Base-by-base conservation (phyloP, 2,113 vertebrate species). In the Sula dactylatra region DNA sequence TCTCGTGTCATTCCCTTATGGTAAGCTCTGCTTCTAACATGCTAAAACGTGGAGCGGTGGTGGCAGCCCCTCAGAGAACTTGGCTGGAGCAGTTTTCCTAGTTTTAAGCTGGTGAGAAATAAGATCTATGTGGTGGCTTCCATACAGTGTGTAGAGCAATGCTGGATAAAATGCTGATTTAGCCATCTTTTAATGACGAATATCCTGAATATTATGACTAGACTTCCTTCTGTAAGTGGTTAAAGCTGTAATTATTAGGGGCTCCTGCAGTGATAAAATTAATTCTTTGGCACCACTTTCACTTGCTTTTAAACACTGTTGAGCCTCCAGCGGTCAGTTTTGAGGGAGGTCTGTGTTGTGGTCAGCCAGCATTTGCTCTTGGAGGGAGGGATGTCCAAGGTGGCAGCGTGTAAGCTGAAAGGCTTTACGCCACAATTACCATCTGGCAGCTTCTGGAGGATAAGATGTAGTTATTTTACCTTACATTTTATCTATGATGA, bases 31-130 rank as follows among this genome's bases (percentile, higher is more conserved):
- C 54, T 54, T 29, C 31, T 32, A 16, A 17, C 22, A 1, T 2
- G 12, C 55, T 47, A 2, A 52, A 44, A 13, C 5, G 16, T 1
- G 6, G 61, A 12, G 36, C 1, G 6, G 20, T 4, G 20, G 19
- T 4, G 2, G 58, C 42, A 44, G 44, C 40, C 31, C 61, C 49
- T 29, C 2, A 7, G 20, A 24, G 27, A 20, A 7, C 27, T 31
- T 15, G 44, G 49, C 13, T 20, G 5, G 49, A 22, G 69, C 49
- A 55, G 16, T 13, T 22, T 32, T 62, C 11, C 8, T 26, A 36
- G 50, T 12, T 73, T 34, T 31, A 34, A 59, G 40, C 24, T 15
- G 45, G 6, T 36, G 15, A 61, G 38, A 52, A 58, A 9, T 5
- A 26, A 58, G 50, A 38, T 13, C 32, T 24, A 1, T 20, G 9